Percentiles rank a stretch among this genome's conserved stretches.
These are phyloP conservation scores for Aethes cnicana DNA, from an alignment of 2,888 invertebrate genomes.

Conservation along the genomic window DNA sequence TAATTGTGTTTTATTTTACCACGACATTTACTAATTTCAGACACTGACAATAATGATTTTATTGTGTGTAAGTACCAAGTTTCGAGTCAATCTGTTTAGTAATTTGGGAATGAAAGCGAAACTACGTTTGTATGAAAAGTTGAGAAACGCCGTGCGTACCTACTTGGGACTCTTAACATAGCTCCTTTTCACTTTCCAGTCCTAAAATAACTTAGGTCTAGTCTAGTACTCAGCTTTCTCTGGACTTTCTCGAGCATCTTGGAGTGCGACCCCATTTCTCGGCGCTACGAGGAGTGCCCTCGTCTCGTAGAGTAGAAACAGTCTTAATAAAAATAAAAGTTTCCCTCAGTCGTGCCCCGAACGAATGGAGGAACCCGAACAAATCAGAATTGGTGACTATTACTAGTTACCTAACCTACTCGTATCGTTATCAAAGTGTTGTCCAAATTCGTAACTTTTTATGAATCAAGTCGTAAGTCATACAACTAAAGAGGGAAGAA, in stretches of 20 bases:
- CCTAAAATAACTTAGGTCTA: constrained; percentile 11
- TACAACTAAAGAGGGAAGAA: no score
- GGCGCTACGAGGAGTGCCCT: constrained; percentile 15
- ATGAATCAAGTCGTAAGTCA: no score
- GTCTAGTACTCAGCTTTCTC: constrained; percentile 18
- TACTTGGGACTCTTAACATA: neutral
- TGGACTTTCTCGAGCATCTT: constrained; percentile 21
- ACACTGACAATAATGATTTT: no score
- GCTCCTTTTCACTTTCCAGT: constrained; percentile 17
- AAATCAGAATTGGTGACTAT: constrained; percentile 8
- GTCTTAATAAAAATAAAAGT: constrained; percentile 27
- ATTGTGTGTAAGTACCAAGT: no score
- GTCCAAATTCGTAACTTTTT: no score
- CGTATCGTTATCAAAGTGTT: no score
- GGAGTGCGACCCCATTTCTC: constrained; percentile 17
- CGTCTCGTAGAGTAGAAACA: constrained; percentile 14
- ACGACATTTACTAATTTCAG: no score
- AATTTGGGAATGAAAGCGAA: neutral
- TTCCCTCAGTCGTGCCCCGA: constrained; percentile 12
- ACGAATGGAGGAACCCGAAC: constrained; percentile 1
- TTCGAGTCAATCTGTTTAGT: no score
- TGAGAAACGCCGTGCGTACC: no score
- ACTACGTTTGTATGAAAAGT: no score
- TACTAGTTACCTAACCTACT: neutral
- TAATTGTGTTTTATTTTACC: no score